phyloP scores from a whole-genome alignment of 2,888 invertebrate species.

The Sericinus montela region DNA sequence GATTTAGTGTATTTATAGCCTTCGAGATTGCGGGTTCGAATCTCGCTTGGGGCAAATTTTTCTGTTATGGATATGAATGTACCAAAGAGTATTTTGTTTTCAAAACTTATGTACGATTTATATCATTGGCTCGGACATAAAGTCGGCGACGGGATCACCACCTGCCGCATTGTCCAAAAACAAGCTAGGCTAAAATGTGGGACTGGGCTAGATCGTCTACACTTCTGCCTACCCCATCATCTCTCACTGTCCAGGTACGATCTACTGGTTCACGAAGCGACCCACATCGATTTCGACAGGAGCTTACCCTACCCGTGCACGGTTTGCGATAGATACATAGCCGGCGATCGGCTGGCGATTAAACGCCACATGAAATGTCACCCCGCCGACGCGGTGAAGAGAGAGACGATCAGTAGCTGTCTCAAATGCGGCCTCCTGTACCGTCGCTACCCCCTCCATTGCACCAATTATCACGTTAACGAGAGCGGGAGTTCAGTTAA shows the following conservation, averaged over 20 bases:
- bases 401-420: conserved; percentile 3
- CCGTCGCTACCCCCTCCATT: conserved; percentile 17
- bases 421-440: conserved; percentile 20
- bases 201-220: too few species aligned
- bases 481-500: neutral
- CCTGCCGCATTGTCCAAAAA: too few species aligned
- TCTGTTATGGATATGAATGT: too few species aligned
- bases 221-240: too few species aligned
- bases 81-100: too few species aligned
- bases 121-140: too few species aligned
- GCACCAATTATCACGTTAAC: conserved; percentile 20
- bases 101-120: too few species aligned
- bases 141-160: too few species aligned
- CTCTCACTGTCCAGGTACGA: conserved; percentile 22
- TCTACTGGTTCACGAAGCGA: conserved; percentile 22
- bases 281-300: conserved; percentile 19
- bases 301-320: conserved; percentile 19
- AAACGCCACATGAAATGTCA: conserved; percentile 13
- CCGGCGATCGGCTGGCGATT: conserved; percentile 8
- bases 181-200: too few species aligned
- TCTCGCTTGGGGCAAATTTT: too few species aligned
- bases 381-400: neutral
- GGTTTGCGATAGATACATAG: conserved; percentile 24
- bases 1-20: too few species aligned
- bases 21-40: too few species aligned